Evolutionary conservation across 2,888 invertebrate genomes (phyloP).

Genomic region (Corbicula japonica): DNA sequence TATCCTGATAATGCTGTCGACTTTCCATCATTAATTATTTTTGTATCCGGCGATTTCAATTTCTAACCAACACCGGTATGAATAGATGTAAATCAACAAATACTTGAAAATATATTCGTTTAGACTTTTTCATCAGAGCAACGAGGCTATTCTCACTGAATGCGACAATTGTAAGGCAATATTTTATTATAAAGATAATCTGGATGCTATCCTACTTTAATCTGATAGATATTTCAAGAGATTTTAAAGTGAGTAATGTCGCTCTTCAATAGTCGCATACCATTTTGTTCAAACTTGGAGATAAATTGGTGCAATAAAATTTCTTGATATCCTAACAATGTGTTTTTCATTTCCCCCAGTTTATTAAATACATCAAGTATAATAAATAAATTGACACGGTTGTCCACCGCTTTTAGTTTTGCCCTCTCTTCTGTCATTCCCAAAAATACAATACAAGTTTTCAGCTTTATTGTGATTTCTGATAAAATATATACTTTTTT

Average conservation of each 20-base stretch:
- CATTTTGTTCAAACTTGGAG: constrained; percentile 15
- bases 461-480: no score
- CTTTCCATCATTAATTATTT: constrained; percentile 55
- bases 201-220: constrained; percentile 21
- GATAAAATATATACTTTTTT: no score
- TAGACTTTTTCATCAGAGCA: constrained; percentile 23
- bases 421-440: no score
- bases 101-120: constrained; percentile 54
- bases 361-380: no score
- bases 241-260: constrained; percentile 37
- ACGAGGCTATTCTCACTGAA: constrained; percentile 21
- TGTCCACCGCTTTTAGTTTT: no score
- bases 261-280: constrained; percentile 9
- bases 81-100: constrained; percentile 42
- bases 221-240: constrained; percentile 41
- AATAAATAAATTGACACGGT: no score
- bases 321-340: no score
- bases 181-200: constrained; percentile 49
- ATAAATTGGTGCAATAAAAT: constrained; percentile 30
- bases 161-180: constrained; percentile 30
- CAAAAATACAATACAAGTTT: no score
- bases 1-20: constrained; percentile 49
- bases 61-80: constrained; percentile 47
- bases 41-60: constrained; percentile 20
- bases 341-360: no score